Conservation (phyloP, 2,797 vertebrate species). For the Esox masquinongy region DNA sequence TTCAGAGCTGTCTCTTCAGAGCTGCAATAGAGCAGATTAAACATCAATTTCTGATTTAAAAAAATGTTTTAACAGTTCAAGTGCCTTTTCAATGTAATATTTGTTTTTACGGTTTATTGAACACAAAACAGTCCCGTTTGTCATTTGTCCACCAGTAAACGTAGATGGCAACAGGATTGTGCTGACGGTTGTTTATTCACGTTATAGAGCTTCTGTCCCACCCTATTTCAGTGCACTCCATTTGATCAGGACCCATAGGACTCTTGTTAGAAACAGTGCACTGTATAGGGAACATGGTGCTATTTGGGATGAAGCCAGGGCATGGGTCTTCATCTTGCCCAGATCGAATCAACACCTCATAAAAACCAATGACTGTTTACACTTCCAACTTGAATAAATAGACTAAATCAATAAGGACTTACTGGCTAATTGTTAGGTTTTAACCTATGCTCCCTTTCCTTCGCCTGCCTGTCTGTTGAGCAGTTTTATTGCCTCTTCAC, state of each 20-base stretch:
- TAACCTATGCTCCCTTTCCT: slow-evolving; percentile 55
- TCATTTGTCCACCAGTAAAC: slow-evolving; percentile 5
- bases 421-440: slow-evolving; percentile 68
- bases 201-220: not conserved
- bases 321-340: slow-evolving; percentile 37
- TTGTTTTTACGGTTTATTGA: slow-evolving; percentile 19
- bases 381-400: slow-evolving; percentile 65
- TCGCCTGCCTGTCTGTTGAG: slow-evolving; percentile 45
- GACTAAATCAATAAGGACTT: slow-evolving; percentile 68
- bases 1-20: no score
- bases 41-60: not conserved
- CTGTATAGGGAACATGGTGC: not conserved
- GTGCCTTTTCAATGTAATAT: not conserved
- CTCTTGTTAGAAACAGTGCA: not conserved
- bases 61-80: not conserved
- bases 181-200: slow-evolving; percentile 35
- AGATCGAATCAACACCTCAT: slow-evolving; percentile 29
- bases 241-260: not conserved
- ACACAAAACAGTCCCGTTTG: not conserved
- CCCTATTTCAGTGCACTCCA: not conserved
- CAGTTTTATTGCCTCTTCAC: slow-evolving; percentile 73
- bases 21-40: not conserved
- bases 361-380: slow-evolving; percentile 40
- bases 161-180: slow-evolving; percentile 9
- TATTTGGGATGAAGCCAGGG: not conserved